Evolutionary conservation across 2,888 invertebrate genomes (phyloP), one percentile per base, ranked within the genome.

Genomic region (Vesta saturnalis): DNA sequence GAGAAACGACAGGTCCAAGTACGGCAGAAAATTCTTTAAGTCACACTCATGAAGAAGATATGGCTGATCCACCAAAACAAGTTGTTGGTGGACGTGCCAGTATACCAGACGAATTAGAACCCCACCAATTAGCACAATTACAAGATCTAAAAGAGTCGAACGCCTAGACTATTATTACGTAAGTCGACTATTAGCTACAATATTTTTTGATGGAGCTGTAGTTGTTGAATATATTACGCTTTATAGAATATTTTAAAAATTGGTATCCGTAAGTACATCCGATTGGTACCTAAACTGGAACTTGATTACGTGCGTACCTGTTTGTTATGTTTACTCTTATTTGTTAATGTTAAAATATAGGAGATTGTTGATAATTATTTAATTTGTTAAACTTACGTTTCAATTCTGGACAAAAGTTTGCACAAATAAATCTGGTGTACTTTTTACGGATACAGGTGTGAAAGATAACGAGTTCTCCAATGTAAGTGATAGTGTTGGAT

Each of bases 101-200:
- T 77, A 93, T 95, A 81, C 95, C 95, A 43, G 95, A 95, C 84
- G 95, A 95, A 83, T 87, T 95, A 72, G 95, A 94, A 79, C 94
- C 94, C 22, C 94, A 94, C 80, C 95, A 95, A 83, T 87, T 95
- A 78, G 95, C 94, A 70, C 90, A 94, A 81, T 89, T 95, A 77
- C 94, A 95, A 81, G 93, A 94, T 82, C 88, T 95, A 68, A 95
- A 95, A 84, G 95, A 95, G 85, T 95, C 95, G 70, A 95, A 95
- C 85, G 95, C 95, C 86, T 95, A 93, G 85, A 62, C 60, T 73
- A 65, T 74, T 70, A 55, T 35, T 64, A 60, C 56, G 72, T 75
- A 74, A 74, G 72, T 74, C 69, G 74, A 72, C 72, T 73, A 65
- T 69, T 72, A 71, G 67, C 64, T 66, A 70, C 66, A 64, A 71